phyloP scores from a whole-genome alignment of 2,888 invertebrate genomes.

The Pseudococcus jackbeardsleyi region DNA sequence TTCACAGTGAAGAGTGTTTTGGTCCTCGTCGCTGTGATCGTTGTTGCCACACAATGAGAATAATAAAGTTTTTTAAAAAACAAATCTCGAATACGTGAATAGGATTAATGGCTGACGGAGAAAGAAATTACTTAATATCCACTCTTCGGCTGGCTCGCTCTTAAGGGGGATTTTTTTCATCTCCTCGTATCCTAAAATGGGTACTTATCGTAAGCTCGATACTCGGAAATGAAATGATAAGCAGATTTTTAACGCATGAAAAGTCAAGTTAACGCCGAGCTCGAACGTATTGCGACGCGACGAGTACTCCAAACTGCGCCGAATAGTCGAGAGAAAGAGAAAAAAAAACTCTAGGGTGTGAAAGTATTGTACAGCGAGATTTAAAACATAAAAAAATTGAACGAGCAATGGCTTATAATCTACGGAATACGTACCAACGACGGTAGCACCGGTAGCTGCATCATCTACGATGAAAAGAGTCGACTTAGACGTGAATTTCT shows the following conservation, averaged over 20 bases:
- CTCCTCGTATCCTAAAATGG: not conserved
- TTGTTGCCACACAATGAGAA: not conserved
- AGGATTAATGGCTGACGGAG: not conserved
- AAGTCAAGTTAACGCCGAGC: not conserved
- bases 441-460: not conserved
- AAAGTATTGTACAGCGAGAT: not conserved
- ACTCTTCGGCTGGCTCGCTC: not conserved
- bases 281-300: not conserved
- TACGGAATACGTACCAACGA: not conserved
- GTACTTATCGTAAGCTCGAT: constrained; percentile 2
- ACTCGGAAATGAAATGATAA: constrained; percentile 10
- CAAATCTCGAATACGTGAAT: constrained; percentile 1
- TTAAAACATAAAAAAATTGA: not conserved
- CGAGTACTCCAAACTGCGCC: not conserved
- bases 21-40: not conserved
- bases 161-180: not conserved
- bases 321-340: not conserved
- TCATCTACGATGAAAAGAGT: not conserved
- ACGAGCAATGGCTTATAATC: not conserved
- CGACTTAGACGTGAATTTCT: constrained; percentile 1
- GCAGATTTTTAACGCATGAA: constrained; percentile 10
- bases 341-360: not conserved
- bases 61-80: not conserved
- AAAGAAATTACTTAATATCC: not conserved
- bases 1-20: not conserved